A percentile compares a stretch with the other conserved stretches of the same genome.
Evolutionary conservation across 2,888 invertebrate species (phyloP).

Genomic region (Eueremaeus valkanovi): DNA sequence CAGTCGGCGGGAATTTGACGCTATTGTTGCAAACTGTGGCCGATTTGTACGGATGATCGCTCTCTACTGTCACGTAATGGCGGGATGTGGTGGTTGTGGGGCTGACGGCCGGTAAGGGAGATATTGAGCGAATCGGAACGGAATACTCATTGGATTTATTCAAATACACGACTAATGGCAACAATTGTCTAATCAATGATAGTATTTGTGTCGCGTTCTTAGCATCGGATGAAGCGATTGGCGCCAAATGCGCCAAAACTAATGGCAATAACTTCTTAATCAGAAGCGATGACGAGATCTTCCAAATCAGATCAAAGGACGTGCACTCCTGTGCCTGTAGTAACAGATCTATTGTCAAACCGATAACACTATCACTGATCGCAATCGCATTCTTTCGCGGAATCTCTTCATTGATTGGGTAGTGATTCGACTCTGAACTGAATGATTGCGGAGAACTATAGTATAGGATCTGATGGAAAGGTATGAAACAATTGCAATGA

Average conservation of each 20-base stretch:
- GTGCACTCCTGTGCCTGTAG: background rate
- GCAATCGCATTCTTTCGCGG: conserved; percentile 25
- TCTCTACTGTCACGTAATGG: conserved; percentile 87
- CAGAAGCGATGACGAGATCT: conserved; percentile 56
- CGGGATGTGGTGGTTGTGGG: conserved; percentile 65
- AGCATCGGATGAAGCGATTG: conserved; percentile 74
- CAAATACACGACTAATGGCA: conserved; percentile 81
- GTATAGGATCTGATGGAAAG: conserved; percentile 33
- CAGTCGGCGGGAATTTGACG: conserved; percentile 79
- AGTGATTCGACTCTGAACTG: background rate
- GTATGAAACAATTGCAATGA: background rate
- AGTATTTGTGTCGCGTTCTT: conserved; percentile 68
- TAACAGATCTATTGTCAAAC: conserved; percentile 26
- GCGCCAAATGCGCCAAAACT: conserved; percentile 77
- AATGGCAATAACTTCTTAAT: conserved; percentile 76
- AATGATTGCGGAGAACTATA: conserved; percentile 23
- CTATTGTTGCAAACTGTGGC: conserved; percentile 77
- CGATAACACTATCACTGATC: conserved; percentile 26
- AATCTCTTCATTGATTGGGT: conserved; percentile 1
- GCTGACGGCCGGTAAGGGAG: conserved; percentile 34
- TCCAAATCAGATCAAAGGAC: conserved; percentile 26
- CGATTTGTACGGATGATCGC: conserved; percentile 93
- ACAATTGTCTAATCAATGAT: conserved; percentile 75
- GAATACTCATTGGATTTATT: conserved; percentile 58
- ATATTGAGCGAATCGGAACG: conserved; percentile 26